Base-by-base conservation (phyloP, 2,113 vertebrate genomes). In the Xiphophorus couchianus region DNA sequence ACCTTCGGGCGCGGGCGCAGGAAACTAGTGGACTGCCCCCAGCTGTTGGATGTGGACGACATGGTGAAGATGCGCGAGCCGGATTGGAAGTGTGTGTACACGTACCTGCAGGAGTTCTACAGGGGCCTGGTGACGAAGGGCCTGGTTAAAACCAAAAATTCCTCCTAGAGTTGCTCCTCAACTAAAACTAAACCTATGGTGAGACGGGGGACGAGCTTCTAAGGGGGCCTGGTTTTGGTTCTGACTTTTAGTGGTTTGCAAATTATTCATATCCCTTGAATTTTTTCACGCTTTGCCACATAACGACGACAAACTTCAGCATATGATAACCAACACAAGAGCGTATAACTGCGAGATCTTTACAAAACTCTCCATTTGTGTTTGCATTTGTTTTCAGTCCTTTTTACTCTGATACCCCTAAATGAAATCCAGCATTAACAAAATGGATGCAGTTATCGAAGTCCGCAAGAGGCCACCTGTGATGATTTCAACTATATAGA, bases 51-150 rank as follows among this genome's bases (percentile, higher is more conserved):
- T 81, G 97, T 98, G 94, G 98, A 99, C 92, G 98, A 99, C 96
- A 99, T 99, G 97, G 97, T 99, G 95, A 97, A 97, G 96, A 96
- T 99, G 96, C 96, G 97, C 77, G 98, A 99, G 93, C 98, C 97
- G 0, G 98, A 99, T 94, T 99, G 98, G 98, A 99, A 99, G 97
- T 99, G 98, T 95, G 98, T 99, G 93, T 99, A 99, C 96, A 99
- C 98, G 93, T 99, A 99, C 96, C 96, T 99, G 95, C 98, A 99
- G 96, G 98, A 99, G 93, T 98, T 98, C 96, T 99, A 99, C 97
- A 95, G 97, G 94, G 97, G 97, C 89, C 96, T 99, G 95, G 98
- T 98, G 94, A 96, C 96, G 94, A 98, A 98, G 94, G 97, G 98
- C 94, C 96, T 99, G 95, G 98, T 99, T 95, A 99, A 99, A 97